Evolutionary conservation across 2,888 invertebrate genomes (phyloP).

Genomic region (Cantharis rustica): DNA sequence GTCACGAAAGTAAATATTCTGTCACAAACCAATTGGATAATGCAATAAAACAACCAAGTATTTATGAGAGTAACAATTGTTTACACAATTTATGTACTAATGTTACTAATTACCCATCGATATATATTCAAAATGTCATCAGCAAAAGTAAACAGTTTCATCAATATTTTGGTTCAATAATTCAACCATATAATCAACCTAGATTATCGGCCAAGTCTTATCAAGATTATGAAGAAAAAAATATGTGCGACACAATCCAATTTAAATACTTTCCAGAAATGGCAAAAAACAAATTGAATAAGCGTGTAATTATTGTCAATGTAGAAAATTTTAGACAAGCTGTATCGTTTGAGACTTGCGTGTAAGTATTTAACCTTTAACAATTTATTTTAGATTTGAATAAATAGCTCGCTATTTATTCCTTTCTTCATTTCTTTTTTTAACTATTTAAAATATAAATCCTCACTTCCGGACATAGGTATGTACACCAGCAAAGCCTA

Average conservation of each 20-base stretch:
- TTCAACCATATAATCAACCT: conserved; percentile 17
- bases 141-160: conserved; percentile 16
- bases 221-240: conserved; percentile 7
- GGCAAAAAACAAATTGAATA: conserved; percentile 10
- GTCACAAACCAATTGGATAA: background rate
- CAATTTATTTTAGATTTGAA: no score
- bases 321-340: conserved; percentile 21
- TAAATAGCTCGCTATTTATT: no score
- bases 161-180: conserved; percentile 14
- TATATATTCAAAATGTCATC: conserved; percentile 1
- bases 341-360: conserved; percentile 22
- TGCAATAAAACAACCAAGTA: background rate
- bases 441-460: no score
- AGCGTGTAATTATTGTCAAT: conserved; percentile 17
- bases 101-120: conserved; percentile 14
- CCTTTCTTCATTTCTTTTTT: no score
- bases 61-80: conserved; percentile 6
- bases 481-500: no score
- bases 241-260: conserved; percentile 19
- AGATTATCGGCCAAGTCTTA: conserved; percentile 6
- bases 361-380: no score
- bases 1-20: background rate
- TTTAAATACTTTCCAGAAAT: conserved; percentile 17
- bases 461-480: no score
- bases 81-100: conserved; percentile 16